phyloP scores from a whole-genome alignment of 2,113 vertebrate species.

The Erythrocercus mccallii region DNA sequence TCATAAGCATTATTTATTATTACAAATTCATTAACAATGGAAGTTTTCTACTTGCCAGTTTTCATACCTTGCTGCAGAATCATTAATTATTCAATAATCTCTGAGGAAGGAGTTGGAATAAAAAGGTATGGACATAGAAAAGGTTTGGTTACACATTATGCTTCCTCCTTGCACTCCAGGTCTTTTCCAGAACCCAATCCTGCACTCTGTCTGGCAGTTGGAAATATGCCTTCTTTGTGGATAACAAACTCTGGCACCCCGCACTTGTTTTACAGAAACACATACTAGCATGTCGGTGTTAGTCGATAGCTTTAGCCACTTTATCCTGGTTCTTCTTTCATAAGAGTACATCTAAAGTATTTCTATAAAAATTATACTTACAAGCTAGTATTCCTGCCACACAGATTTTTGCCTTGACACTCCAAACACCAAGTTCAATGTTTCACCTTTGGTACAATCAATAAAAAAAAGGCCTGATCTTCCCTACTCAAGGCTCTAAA shows the following conservation, averaged over 20 bases:
- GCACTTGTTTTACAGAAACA: neutral
- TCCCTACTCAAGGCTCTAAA: constrained; percentile 20
- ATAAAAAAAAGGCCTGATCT: constrained; percentile 43
- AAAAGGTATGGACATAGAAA: constrained; percentile 20
- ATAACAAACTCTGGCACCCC: neutral
- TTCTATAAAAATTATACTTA: constrained; percentile 35
- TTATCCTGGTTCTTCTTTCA: neutral
- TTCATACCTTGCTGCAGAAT: constrained; percentile 52
- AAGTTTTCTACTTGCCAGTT: constrained; percentile 71
- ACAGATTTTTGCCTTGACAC: neutral
- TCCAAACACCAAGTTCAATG: constrained; percentile 22
- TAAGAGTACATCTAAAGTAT: constrained; percentile 1
- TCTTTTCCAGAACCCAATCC: neutral
- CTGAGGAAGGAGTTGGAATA: constrained; percentile 29
- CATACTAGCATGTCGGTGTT: neutral
- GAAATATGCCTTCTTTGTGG: neutral
- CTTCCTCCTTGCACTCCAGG: neutral
- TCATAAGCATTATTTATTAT: constrained; percentile 78
- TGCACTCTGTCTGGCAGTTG: neutral
- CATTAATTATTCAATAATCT: constrained; percentile 70
- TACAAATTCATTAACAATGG: constrained; percentile 76
- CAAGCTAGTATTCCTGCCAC: constrained; percentile 3
- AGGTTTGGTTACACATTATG: neutral
- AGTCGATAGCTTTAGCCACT: neutral
- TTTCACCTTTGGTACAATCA: constrained; percentile 30